Evolutionary conservation across 2,888 invertebrate species (phyloP).

Genomic region (Drosophila helvetica): DNA sequence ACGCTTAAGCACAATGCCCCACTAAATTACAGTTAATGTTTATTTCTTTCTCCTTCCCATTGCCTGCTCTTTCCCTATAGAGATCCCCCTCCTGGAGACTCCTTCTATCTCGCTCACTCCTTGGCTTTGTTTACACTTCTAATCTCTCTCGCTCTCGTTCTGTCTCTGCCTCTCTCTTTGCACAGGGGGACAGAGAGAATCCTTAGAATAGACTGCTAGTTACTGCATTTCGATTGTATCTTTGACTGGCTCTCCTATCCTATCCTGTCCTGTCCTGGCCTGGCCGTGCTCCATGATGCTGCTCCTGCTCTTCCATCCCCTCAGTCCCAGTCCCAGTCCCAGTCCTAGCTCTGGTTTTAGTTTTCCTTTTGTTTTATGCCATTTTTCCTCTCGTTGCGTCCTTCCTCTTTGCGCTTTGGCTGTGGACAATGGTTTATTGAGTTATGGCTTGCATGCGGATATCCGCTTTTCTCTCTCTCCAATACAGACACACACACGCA

Average conservation of each 20-base stretch:
- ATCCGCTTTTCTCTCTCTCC: constrained; percentile 55
- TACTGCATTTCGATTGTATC: constrained; percentile 78
- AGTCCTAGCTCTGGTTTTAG: constrained; percentile 49
- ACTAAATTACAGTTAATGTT: constrained; percentile 79
- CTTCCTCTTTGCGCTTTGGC: constrained; percentile 49
- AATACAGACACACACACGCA: constrained; percentile 43
- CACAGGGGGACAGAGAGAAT: not conserved
- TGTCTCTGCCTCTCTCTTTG: constrained; percentile 26
- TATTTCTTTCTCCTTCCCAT: constrained; percentile 67
- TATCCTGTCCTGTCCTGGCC: not conserved
- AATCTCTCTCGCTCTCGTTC: constrained; percentile 63
- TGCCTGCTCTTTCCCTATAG: constrained; percentile 16
- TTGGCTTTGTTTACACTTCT: constrained; percentile 76
- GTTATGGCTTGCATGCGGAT: constrained; percentile 80
- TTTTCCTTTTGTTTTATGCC: constrained; percentile 58
- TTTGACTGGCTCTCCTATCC: constrained; percentile 60
- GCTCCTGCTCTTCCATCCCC: constrained; percentile 15
- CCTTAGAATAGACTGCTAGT: constrained; percentile 42
- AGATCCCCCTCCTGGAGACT: not conserved
- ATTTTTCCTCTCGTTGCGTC: constrained; percentile 33
- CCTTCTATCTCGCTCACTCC: constrained; percentile 20
- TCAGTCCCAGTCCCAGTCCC: constrained; percentile 9
- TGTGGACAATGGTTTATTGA: constrained; percentile 76
- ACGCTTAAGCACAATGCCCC: constrained; percentile 79
- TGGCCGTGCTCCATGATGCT: not conserved